Evolutionary conservation across 2,113 vertebrate species (phyloP), one percentile per base, ranked within the genome.

Genomic region (Oophaga pumilio): DNA sequence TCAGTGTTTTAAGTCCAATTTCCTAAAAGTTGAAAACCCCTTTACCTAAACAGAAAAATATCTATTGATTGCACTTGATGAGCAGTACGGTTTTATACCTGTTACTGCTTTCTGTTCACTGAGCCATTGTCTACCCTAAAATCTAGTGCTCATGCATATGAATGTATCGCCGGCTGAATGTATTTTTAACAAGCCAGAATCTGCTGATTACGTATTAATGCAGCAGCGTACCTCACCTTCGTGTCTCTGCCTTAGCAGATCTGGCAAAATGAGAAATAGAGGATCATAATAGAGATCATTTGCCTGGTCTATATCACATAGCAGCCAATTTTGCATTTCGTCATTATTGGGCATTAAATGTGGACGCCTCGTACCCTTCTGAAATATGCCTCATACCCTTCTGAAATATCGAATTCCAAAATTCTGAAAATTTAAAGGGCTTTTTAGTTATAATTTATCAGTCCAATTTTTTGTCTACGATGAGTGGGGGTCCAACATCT

Each of bases 151-250:
- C 71, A 74, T 74, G 71, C 71, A 74, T 74, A 50, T 74, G 43
- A 73, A 74, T 73, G 43, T 18, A 49, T 3, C 18, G 1, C 2
- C 11, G 12, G 69, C 15, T 18, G 69, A 73, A 73, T 73, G 69
- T 33, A 73, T 73, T 43, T 43, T 43, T 73, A 73, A 43, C 14
- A 17, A 71, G 69, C 9, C 43, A 74, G 71, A 74, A 22, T 20
- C 17, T 50, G 33, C 43, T 74, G 71, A 74, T 74, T 22, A 74
- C 43, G 22, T 74, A 74, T 74, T 74, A 74, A 74, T 74, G 43
- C 71, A 20, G 71, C 12, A 5, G 12, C 5, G 71, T 74, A 74
- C 33, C 28, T 74, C 33, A 74, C 22, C 33, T 74, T 74, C 71
- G 22, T 74, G 71, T 22, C 26, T 43, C 17, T 22, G 43, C 71